phyloP scores from a whole-genome alignment of 2,888 invertebrate genomes.

The Acrobasis repandana region DNA sequence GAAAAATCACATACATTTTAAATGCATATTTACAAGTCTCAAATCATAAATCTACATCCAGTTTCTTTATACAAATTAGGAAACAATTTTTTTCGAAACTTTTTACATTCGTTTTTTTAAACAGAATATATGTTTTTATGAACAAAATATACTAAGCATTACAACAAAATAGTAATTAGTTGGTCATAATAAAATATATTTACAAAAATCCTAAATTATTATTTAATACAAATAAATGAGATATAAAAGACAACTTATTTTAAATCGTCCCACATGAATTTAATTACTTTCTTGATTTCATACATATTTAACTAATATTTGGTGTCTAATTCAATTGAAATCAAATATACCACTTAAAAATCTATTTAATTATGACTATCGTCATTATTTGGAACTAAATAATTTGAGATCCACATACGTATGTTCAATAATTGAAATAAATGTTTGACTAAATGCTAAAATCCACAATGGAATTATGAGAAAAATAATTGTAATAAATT shows the following conservation, averaged over 20 bases:
- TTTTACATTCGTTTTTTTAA: constrained; percentile 55
- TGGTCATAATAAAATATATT: constrained; percentile 42
- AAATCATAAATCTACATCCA: constrained; percentile 48
- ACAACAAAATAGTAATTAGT: constrained; percentile 55
- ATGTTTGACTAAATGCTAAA: constrained; percentile 49
- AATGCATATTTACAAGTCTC: constrained; percentile 76
- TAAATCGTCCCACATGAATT: constrained; percentile 28
- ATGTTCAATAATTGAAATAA: constrained; percentile 45
- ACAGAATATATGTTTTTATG: constrained; percentile 49
- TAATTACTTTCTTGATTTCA: constrained; percentile 38
- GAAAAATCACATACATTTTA: constrained; percentile 71
- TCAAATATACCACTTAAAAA: constrained; percentile 50
- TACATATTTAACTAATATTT: constrained; percentile 76
- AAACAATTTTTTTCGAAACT: constrained; percentile 41
- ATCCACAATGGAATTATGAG: constrained; percentile 37
- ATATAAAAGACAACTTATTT: constrained; percentile 36
- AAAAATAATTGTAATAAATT: constrained; percentile 64
- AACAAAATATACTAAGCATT: constrained; percentile 43
- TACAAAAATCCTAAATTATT: constrained; percentile 49
- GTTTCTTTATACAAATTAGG: constrained; percentile 53
- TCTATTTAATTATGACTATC: constrained; percentile 68
- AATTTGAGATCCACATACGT: constrained; percentile 73
- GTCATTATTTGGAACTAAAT: constrained; percentile 76
- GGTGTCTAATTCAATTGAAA: constrained; percentile 65
- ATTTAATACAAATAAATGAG: constrained; percentile 44